Evolutionary conservation across 2,797 vertebrate species (phyloP).

Genomic region (Sebastes minor): DNA sequence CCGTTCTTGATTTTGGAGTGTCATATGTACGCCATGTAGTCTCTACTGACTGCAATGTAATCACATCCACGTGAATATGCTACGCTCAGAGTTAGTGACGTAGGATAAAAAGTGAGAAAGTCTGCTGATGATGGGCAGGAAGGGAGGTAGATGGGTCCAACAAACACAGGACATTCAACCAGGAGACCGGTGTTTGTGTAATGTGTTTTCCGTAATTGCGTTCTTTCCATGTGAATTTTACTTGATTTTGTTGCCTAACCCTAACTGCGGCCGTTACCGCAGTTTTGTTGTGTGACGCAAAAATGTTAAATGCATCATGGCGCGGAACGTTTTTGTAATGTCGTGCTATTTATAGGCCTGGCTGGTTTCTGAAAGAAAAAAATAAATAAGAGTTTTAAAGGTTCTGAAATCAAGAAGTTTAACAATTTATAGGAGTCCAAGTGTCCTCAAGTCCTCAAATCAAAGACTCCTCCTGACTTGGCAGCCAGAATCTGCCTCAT

Average conservation of each 20-base stretch:
- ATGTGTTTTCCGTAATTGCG: background rate
- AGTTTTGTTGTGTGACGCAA: background rate
- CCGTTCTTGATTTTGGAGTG: too few relatives aligned
- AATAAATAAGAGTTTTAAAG: background rate
- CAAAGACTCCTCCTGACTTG: background rate
- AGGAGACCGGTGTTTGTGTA: background rate
- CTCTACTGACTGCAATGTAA: too few relatives aligned
- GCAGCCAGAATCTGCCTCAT: constrained; percentile 31
- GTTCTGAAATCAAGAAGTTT: background rate
- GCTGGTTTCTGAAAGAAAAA: background rate
- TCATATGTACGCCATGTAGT: too few relatives aligned
- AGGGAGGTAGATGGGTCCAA: background rate
- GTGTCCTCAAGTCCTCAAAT: constrained; percentile 5
- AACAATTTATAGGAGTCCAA: background rate
- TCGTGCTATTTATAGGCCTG: too few relatives aligned
- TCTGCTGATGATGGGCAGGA: background rate
- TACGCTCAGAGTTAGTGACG: too few relatives aligned
- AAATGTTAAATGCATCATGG: too few relatives aligned
- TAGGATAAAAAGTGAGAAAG: too few relatives aligned
- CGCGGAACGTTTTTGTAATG: too few relatives aligned
- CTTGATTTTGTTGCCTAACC: background rate
- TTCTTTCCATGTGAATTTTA: background rate
- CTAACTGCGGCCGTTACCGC: background rate
- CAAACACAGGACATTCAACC: background rate
- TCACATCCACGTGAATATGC: too few relatives aligned